phyloP scores from a whole-genome alignment of 2,888 invertebrate species.

The Chalcis sispes region DNA sequence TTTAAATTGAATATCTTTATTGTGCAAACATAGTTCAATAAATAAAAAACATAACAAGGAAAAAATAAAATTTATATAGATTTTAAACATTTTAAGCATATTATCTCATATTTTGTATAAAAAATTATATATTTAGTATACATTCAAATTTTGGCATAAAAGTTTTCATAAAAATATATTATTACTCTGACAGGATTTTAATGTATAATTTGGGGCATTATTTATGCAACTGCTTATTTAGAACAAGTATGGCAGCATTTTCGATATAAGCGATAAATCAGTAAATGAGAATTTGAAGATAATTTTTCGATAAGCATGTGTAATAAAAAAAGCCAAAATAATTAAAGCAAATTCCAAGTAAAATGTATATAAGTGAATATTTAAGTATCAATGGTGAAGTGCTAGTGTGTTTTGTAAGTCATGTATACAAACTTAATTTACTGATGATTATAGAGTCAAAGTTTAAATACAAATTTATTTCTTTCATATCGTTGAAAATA shows the following conservation, averaged over 20 bases:
- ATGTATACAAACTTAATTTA: conserved; percentile 33
- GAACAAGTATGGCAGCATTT: conserved; percentile 23
- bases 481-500: conserved; percentile 5
- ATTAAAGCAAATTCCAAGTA: conserved; percentile 13
- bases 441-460: not conserved
- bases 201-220: conserved; percentile 65
- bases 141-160: no score
- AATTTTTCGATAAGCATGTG: conserved; percentile 7
- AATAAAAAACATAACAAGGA: conserved; percentile 48
- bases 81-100: not conserved
- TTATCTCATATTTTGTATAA: not conserved
- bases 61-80: not conserved
- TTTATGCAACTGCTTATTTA: conserved; percentile 49
- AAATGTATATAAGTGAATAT: conserved; percentile 3
- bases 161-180: conserved; percentile 16
- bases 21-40: conserved; percentile 67
- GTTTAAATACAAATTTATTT: not conserved
- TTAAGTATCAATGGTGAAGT: conserved; percentile 11
- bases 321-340: conserved; percentile 16
- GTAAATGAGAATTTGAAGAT: not conserved
- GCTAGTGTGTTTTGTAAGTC: conserved; percentile 18
- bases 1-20: conserved; percentile 62
- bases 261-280: not conserved
- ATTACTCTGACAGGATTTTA: conserved; percentile 11
- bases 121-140: not conserved